Percentiles rank a stretch among this genome's conserved stretches.
Conservation (phyloP, 2,113 vertebrate genomes). For the Lota lota region DNA sequence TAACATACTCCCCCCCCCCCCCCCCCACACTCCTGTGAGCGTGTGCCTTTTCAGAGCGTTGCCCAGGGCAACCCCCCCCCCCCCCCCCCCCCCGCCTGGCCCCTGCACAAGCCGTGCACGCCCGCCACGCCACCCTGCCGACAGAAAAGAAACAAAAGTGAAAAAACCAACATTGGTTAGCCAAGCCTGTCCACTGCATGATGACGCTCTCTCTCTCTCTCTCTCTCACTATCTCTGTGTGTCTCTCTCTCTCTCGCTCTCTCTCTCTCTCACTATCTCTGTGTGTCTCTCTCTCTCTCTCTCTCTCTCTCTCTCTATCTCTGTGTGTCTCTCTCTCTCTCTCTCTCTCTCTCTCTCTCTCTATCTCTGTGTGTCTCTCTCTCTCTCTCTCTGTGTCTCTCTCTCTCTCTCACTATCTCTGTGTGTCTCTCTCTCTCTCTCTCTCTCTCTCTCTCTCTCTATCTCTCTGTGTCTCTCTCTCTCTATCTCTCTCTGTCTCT, state of each 20-base stretch:
- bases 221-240: no score
- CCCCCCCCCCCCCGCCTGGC: conserved; percentile 69
- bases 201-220: conserved; percentile 76
- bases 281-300: conserved; percentile 60
- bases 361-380: conserved; percentile 53
- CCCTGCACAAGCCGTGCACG: conserved; percentile 56
- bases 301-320: conserved; percentile 70
- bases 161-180: conserved; percentile 40
- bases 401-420: conserved; percentile 71
- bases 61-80: conserved; percentile 72
- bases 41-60: conserved; percentile 95
- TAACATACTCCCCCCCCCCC: conserved; percentile 82
- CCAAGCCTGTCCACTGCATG: conserved; percentile 78
- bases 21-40: conserved; percentile 82
- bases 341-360: conserved; percentile 67
- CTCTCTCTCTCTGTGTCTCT: conserved; percentile 71
- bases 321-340: conserved; percentile 71
- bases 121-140: conserved; percentile 48
- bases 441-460: conserved; percentile 66
- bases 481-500: conserved; percentile 70
- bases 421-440: conserved; percentile 66
- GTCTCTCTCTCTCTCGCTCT: conserved; percentile 68
- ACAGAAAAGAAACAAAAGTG: conserved; percentile 45
- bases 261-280: conserved; percentile 70
- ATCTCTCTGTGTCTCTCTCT: conserved; percentile 63